Evolutionary conservation across 2,797 vertebrate species (phyloP).

Genomic region (Cetoscarus ocellatus): DNA sequence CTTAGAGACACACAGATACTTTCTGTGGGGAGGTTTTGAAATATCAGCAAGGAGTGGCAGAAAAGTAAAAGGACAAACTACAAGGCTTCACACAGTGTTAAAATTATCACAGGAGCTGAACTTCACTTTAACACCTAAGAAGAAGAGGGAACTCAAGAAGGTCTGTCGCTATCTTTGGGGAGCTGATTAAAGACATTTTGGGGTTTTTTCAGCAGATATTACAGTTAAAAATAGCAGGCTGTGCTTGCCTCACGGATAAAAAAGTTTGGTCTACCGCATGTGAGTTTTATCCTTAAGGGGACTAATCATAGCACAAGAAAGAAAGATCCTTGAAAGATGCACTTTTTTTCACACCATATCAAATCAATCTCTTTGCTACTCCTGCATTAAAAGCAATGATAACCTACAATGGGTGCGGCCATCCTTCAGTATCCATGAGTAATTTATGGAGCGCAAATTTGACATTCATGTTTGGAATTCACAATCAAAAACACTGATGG

Average conservation of each 20-base stretch:
- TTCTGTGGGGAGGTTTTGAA: constrained; percentile 21
- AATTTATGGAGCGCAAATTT: not conserved
- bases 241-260: constrained; percentile 35
- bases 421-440: not conserved
- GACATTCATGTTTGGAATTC: not conserved
- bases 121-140: constrained; percentile 9
- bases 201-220: constrained; percentile 25
- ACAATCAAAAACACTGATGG: not conserved
- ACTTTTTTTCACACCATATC: constrained; percentile 4
- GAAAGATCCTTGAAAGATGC: constrained; percentile 32
- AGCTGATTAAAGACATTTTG: constrained; percentile 44
- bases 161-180: constrained; percentile 24
- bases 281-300: constrained; percentile 32
- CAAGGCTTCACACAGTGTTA: constrained; percentile 22
- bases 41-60: constrained; percentile 48
- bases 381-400: not conserved
- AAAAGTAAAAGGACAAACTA: constrained; percentile 14
- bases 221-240: constrained; percentile 25
- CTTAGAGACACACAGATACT: constrained; percentile 35
- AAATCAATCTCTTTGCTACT: constrained; percentile 9
- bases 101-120: constrained; percentile 27
- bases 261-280: constrained; percentile 26
- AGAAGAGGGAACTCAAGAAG: not conserved
- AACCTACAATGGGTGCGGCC: not conserved
- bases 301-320: constrained; percentile 27